Conservation (phyloP, 64 coral and sea anemone genomes). For the Anthopleura sola region DNA sequence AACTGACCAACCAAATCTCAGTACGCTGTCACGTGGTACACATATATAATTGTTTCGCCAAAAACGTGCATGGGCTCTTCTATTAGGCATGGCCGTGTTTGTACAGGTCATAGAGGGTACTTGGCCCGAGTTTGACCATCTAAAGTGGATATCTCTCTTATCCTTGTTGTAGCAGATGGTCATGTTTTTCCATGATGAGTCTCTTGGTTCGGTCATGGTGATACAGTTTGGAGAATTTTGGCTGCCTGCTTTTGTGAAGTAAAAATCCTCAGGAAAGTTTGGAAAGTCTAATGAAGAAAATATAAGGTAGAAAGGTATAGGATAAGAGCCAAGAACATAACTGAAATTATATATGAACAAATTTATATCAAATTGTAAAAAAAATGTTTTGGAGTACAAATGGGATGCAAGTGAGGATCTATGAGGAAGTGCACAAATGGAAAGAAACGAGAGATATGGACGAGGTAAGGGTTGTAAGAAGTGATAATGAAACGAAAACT, state of each 20-base stretch:
- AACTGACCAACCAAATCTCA: conserved; percentile 44
- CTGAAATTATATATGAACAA: too few species aligned
- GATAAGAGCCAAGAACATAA: too few species aligned
- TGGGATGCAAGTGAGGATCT: too few species aligned
- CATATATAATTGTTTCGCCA: conserved; percentile 51
- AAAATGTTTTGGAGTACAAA: too few species aligned
- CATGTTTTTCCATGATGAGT: not conserved
- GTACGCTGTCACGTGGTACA: conserved; percentile 31
- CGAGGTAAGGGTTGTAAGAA: too few species aligned
- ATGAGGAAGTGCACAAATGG: too few species aligned
- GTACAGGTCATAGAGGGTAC: conserved; percentile 3
- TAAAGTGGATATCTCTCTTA: conserved; percentile 9
- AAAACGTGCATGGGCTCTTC: not conserved
- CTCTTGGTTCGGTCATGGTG: conserved; percentile 12
- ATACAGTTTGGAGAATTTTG: not conserved
- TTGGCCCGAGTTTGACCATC: conserved; percentile 12
- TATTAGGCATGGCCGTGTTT: not conserved
- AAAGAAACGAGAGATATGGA: too few species aligned
- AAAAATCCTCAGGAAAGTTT: conserved; percentile 57
- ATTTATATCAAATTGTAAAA: too few species aligned
- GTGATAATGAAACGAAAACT: too few species aligned
- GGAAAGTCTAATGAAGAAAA: conserved; percentile 22
- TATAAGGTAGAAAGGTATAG: not conserved
- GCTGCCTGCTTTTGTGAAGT: not conserved
- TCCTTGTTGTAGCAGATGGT: conserved; percentile 33